These are phyloP conservation scores for Anodontia alba DNA, from an alignment of 2,888 invertebrate genomes.

Conservation along the genomic window DNA sequence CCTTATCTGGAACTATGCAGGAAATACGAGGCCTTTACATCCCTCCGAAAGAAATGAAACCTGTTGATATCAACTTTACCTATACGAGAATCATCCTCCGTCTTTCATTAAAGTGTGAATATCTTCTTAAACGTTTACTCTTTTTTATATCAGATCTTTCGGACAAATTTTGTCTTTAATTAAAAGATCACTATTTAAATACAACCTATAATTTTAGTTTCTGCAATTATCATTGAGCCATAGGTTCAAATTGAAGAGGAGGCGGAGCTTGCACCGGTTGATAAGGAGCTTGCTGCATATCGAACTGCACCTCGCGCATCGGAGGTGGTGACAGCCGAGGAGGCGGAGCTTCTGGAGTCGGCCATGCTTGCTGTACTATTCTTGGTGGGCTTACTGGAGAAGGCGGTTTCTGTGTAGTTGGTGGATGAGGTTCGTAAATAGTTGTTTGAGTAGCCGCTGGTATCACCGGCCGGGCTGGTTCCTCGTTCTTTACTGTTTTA, in stretches of 20 bases:
- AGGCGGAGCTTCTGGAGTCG: constrained; percentile 34
- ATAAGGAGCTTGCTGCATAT: constrained; percentile 41
- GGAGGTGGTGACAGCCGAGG: too few relatives aligned
- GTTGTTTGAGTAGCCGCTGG: constrained; percentile 64
- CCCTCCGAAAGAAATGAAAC: too few relatives aligned
- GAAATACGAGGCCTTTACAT: too few relatives aligned
- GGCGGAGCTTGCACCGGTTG: constrained; percentile 44
- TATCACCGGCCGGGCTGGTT: constrained; percentile 40
- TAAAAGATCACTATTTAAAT: too few relatives aligned
- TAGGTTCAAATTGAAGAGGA: constrained; percentile 31
- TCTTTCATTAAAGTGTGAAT: too few relatives aligned
- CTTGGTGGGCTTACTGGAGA: constrained; percentile 15
- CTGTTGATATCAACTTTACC: too few relatives aligned
- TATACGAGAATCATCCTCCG: too few relatives aligned
- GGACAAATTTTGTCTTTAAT: too few relatives aligned
- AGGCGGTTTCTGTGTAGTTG: constrained; percentile 49
- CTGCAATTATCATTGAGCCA: constrained; percentile 56
- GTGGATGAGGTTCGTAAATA: constrained; percentile 65
- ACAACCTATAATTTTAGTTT: neutral
- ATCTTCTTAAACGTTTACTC: too few relatives aligned
- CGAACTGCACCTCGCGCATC: constrained; percentile 18
- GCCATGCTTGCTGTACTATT: constrained; percentile 37
- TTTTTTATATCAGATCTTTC: too few relatives aligned
- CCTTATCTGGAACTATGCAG: too few relatives aligned
- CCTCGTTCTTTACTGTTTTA: constrained; percentile 17